A percentile compares a stretch with the other conserved stretches of the same genome.
These are phyloP conservation scores for Leptinotarsa peninsularis DNA, from an alignment of 2,888 invertebrate genomes.

Conservation along the genomic window DNA sequence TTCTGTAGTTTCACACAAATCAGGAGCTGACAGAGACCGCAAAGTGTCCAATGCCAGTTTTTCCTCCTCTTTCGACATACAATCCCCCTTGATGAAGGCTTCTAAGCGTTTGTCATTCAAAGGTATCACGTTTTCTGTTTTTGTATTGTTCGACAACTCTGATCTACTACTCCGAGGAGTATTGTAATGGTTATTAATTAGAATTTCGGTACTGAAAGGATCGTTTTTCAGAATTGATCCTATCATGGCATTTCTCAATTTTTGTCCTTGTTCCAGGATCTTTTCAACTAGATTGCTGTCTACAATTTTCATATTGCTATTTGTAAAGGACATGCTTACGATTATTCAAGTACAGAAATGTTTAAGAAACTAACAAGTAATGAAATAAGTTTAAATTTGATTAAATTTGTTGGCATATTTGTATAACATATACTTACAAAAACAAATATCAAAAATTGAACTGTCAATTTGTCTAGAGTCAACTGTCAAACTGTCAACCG, in stretches of 20 bases:
- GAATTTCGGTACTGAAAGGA: slow-evolving; percentile 58
- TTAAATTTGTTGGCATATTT: background rate
- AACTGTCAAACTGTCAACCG: too few relatives aligned
- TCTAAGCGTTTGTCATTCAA: slow-evolving; percentile 54
- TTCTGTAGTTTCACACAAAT: slow-evolving; percentile 59
- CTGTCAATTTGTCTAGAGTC: too few relatives aligned
- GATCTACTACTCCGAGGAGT: slow-evolving; percentile 40
- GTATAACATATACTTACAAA: background rate
- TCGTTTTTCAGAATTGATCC: slow-evolving; percentile 63
- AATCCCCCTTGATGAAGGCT: slow-evolving; percentile 63
- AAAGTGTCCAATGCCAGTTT: slow-evolving; percentile 64
- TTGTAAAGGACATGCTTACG: slow-evolving; percentile 3
- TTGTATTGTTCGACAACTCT: slow-evolving; percentile 18
- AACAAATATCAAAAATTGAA: background rate
- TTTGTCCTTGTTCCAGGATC: slow-evolving; percentile 60
- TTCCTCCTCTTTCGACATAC: slow-evolving; percentile 64
- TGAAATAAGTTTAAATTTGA: background rate
- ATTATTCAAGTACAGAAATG: background rate
- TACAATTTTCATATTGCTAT: slow-evolving; percentile 31
- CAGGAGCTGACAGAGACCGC: slow-evolving; percentile 63
- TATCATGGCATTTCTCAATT: slow-evolving; percentile 63
- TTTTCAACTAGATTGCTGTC: slow-evolving; percentile 50
- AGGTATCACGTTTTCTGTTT: slow-evolving; percentile 10
- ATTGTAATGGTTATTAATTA: slow-evolving; percentile 48
- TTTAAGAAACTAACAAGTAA: background rate